phyloP scores from a whole-genome alignment of 2,888 invertebrate species.

The Drosophila pseudotakahashii region DNA sequence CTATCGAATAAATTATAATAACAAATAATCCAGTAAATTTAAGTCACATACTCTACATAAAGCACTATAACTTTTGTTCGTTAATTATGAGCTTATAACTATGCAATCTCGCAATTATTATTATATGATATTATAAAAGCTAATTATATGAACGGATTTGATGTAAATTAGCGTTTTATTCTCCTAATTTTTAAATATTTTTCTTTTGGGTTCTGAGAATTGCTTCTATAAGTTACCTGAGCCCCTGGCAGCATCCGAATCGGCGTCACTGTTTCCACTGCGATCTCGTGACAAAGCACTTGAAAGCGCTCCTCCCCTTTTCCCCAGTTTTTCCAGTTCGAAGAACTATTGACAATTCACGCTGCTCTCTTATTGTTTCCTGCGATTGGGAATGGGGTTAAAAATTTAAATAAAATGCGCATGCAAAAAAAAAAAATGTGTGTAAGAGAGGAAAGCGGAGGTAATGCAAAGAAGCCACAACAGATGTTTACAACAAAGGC shows the following conservation, averaged over 20 bases:
- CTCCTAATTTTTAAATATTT: neutral
- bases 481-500: conserved; percentile 58
- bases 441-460: neutral
- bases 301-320: conserved; percentile 9
- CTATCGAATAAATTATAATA: neutral
- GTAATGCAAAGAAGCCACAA: conserved; percentile 20
- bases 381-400: conserved; percentile 67
- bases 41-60: neutral
- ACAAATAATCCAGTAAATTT: neutral
- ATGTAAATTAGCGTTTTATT: too few species aligned
- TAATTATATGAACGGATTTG: too few species aligned
- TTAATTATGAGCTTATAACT: too few species aligned
- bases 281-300: conserved; percentile 14
- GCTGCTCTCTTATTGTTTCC: conserved; percentile 21
- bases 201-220: too few species aligned
- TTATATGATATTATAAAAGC: too few species aligned
- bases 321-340: conserved; percentile 17
- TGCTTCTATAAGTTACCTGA: too few species aligned
- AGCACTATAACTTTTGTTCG: too few species aligned
- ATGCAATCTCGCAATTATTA: neutral
- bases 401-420: conserved; percentile 75
- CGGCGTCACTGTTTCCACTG: neutral
- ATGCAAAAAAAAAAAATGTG: conserved; percentile 57
- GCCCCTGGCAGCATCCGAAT: neutral
- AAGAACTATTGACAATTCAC: conserved; percentile 63